Conservation (phyloP, 2,113 vertebrate genomes). For the Sciurus niger region DNA sequence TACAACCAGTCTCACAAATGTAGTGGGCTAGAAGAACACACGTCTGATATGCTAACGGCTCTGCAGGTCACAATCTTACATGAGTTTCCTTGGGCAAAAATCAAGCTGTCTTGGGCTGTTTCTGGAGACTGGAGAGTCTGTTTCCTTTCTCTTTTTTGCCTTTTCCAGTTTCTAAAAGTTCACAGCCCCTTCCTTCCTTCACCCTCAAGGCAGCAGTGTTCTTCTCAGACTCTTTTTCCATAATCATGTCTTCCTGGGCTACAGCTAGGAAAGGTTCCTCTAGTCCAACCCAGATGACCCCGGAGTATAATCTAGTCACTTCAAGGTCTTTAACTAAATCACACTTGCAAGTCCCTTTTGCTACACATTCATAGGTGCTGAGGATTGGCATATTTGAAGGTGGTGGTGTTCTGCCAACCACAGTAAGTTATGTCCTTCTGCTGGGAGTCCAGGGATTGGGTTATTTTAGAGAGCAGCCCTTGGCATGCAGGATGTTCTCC, state of each 20-base stretch:
- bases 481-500: background rate
- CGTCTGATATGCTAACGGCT: background rate
- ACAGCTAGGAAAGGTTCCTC: background rate
- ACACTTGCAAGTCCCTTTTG: background rate
- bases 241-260: fast-evolving
- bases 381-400: background rate
- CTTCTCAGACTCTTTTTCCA: background rate
- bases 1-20: background rate
- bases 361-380: background rate
- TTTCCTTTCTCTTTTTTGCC: background rate
- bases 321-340: background rate
- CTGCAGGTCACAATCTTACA: background rate
- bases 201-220: background rate
- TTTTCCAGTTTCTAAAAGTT: background rate
- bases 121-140: background rate
- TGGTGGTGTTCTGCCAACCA: background rate
- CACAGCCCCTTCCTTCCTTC: background rate
- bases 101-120: background rate
- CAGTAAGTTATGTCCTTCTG: background rate
- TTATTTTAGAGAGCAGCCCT: background rate
- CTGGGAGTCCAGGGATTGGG: background rate
- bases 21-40: background rate
- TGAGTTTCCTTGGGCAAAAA: background rate
- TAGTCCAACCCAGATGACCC: background rate
- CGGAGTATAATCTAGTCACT: background rate